Base-by-base conservation (phyloP, 2,797 vertebrate species). In the Danio choprae region DNA sequence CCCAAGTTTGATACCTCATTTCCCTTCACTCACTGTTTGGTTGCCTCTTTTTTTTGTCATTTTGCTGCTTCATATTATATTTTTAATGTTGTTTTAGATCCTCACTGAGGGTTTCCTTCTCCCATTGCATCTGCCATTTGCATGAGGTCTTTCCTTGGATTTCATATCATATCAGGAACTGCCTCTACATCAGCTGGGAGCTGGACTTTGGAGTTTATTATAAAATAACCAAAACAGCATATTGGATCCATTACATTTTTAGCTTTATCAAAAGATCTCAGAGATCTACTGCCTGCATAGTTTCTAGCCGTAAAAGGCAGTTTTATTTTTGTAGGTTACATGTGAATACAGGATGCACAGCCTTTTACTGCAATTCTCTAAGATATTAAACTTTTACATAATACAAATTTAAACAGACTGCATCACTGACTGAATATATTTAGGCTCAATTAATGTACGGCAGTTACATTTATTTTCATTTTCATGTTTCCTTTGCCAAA, bases 71-170 rank as follows among this genome's bases (percentile, higher is more conserved):
- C 74, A 83, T 72, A 41, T 41, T 76, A 41, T 79, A 80, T 43
- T 85, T 81, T 75, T 73, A 80, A 86, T 87, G 83, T 84, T 87
- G 62, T 89, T 94, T 84, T 93, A 94, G 93, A 95, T 91, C 87
- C 89, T 77, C 91, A 88, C 89, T 91, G 92, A 90, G 89, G 80
- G 88, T 82, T 89, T 87, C 80, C 90, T 90, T 88, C 88, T 88
- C 91, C 89, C 90, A 87, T 90, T 91, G 84, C 79, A 84, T 88
- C 87, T 58, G 40, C 82, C 83, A 90, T 89, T 88, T 88, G 89
- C 88, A 90, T 89, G 92, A 89, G 87, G 89, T 89, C 82, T 91
- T 91, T 86, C 92, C 89, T 90, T 89, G 90, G 91, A 51, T 51
- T 51, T 29, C 29, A 93, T 86, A 55, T 84, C 80, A 89, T 89